Base-by-base conservation (phyloP, 2,888 invertebrate genomes). In the Druceiella hillmani region DNA sequence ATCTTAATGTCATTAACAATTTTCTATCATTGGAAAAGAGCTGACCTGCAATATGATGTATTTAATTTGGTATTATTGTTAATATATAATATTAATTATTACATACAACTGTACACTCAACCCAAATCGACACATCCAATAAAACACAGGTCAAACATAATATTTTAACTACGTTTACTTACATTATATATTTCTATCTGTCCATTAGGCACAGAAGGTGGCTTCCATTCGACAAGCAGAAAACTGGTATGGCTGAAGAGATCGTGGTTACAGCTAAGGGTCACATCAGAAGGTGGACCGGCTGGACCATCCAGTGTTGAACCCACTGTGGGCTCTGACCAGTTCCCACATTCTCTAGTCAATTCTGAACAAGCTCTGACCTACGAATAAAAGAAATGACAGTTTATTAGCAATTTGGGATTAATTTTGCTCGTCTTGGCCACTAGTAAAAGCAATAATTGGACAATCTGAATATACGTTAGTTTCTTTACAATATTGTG, bases 281-380 rank as follows among this genome's bases (percentile, higher is more conserved):
- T 61, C 0, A 87, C 73, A 55, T 84, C 78, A 44, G 75, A 74
- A 1, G 89, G 89, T 39, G 81, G 77, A 27, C 83, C 81, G 1
- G 89, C 80, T 9, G 78, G 79, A 2, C 90, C 91, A 58, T 90
- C 90, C 65, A 87, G 74, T 1, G 91, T 91, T 0, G 84, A 84
- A 1, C 87, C 90, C 55, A 83, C 82, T 45, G 87, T 83, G 49
- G 78, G 70, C 17, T 76, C 70, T 0, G 90, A 90, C 82, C 84
- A 86, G 7, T 79, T 74, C 1, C 89, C 87, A 56, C 91, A 92
- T 25, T 73, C 64, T 48, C 75, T 74, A 0, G 83, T 84, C 52
- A 80, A 83, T 49, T 87, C 83, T 39, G 84, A 88, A 54, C 92
- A 90, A 1, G 91, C 87, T 17, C 82, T 73, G 1, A 85, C 80